Base-by-base conservation (phyloP, 2,113 vertebrate genomes). In the Entelurus aequoreus region DNA sequence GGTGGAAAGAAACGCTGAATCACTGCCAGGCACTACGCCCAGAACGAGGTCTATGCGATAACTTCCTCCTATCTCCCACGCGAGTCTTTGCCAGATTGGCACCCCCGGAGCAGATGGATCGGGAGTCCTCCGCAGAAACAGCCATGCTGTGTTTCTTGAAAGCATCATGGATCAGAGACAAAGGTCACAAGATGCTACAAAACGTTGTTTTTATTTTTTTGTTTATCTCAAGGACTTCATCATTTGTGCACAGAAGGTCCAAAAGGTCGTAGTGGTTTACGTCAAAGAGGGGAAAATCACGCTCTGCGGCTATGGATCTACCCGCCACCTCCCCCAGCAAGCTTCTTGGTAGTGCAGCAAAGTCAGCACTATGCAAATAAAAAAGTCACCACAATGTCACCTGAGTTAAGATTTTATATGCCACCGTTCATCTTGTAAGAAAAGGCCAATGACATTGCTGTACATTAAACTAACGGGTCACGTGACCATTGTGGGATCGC, bases 161-260 rank as follows among this genome's bases (percentile, higher is more conserved):
- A 75, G 81, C 64, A 67, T 68, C 75, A 72, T 86, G 82, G 68
- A 82, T 85, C 82, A 81, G 74, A 66, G 67, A 80, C 84, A 82
- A 83, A 65, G 79, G 76, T 75, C 64, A 66, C 10, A 44, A 72
- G 66, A 82, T 72, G 66, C 74, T 58, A 66, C 54, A 65, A 63
- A 1, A 37, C 28, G 28, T 28, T 28, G 2, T 28, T 28, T 1
- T 28, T 54, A 13, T 37, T 37, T 36, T 53, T 53, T 46, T 62
- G 53, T 6, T 8, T 55, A 63, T 74, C 71, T 61, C 12, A 5
- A 52, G 62, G 57, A 69, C 60, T 62, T 38, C n/a, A 50, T 55
- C n/a, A 50, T 53, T 21, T 73, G 54, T 44, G 38, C 2, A n/a
- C 36, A 19, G 61, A 64, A 73, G 60, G 77, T 75, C 66, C 28